phyloP scores from a whole-genome alignment of 2,797 vertebrate species.

The Rhodeus uyekii region DNA sequence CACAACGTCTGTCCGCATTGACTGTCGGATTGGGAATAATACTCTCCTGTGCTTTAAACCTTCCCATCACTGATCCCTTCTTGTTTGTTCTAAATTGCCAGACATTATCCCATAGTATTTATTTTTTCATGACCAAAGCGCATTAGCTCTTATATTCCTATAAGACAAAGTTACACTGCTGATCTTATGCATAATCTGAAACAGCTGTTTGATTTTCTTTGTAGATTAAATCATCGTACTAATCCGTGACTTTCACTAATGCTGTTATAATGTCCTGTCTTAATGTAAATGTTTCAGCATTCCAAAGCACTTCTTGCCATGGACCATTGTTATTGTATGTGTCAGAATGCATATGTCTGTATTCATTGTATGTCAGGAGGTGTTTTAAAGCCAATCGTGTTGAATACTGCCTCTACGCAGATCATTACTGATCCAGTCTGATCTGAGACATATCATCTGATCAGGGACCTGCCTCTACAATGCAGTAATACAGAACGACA shows the following conservation, averaged over 20 bases:
- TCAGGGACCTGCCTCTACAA: conserved; percentile 58
- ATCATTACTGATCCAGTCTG: conserved; percentile 27
- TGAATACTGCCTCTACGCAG: conserved; percentile 26
- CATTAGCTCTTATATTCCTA: conserved; percentile 13
- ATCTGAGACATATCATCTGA: conserved; percentile 41
- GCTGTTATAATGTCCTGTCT: conserved; percentile 29
- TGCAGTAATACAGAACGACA: conserved; percentile 64
- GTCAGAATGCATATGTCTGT: conserved; percentile 28
- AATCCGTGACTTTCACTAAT: conserved; percentile 17
- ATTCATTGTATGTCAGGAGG: not conserved
- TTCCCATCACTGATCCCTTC: conserved; percentile 21
- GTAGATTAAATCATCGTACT: conserved; percentile 11
- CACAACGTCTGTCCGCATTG: conserved; percentile 28
- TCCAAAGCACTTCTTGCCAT: conserved; percentile 46
- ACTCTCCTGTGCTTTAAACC: conserved; percentile 59
- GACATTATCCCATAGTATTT: conserved; percentile 42
- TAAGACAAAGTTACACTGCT: not conserved
- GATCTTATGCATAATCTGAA: conserved; percentile 2
- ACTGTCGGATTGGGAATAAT: conserved; percentile 63
- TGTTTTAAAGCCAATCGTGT: conserved; percentile 5
- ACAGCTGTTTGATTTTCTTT: conserved; percentile 22
- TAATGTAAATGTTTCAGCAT: conserved; percentile 28
- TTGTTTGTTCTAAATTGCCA: conserved; percentile 59
- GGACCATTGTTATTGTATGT: conserved; percentile 3
- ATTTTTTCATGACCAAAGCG: conserved; percentile 42